Evolutionary conservation across 2,888 invertebrate genomes (phyloP), one percentile per base, ranked within the genome.

Genomic region (Caenorhabditis imperialis): DNA sequence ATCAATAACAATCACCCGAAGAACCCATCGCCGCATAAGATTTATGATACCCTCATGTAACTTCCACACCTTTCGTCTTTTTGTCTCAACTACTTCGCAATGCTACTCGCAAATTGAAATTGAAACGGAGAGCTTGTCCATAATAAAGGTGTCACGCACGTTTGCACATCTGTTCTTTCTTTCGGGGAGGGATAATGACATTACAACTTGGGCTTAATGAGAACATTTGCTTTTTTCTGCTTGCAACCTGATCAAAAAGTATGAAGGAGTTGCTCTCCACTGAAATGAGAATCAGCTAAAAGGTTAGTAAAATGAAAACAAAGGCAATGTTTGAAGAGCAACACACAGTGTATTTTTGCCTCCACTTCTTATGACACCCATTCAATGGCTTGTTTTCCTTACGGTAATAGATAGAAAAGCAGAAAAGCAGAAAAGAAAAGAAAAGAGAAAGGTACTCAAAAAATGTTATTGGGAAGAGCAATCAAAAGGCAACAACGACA

Each of bases 31-130:
- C 84, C 84, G 25, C 74, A 81, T 45, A 84, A 84, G 60, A 77
- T 83, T 20, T 83, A 84, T 74, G 84, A 83, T 61, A 84, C 84
- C 3, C 74, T 84, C 30, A 79, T 84, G 82, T 84, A 75, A 81
- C 50, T 23, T 30, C 10, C 25, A 20, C 16, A n/a, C 44, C 44
- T 54, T 42, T n/a, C n/a, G n/a, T n/a, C n/a, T n/a, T n/a, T n/a
- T n/a, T n/a, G n/a, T n/a, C n/a, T n/a, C n/a, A n/a, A n/a, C n/a
- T 40, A 48, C 30, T 45, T 22, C 27, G 30, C 30, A 23, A 22
- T 55, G 38, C 14, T 23, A 47, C n/a, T n/a, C n/a, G n/a, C n/a
- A n/a, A n/a, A 25, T 22, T 50, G 48, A 65, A 65, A 25, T 57
- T 35, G 18, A 57, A 42, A n/a, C 57, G 67, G 57, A n/a, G n/a